A percentile compares a stretch with the other conserved stretches of the same genome.
Conservation (phyloP, 2,113 vertebrate genomes). For the Actenoides lindsayi region DNA sequence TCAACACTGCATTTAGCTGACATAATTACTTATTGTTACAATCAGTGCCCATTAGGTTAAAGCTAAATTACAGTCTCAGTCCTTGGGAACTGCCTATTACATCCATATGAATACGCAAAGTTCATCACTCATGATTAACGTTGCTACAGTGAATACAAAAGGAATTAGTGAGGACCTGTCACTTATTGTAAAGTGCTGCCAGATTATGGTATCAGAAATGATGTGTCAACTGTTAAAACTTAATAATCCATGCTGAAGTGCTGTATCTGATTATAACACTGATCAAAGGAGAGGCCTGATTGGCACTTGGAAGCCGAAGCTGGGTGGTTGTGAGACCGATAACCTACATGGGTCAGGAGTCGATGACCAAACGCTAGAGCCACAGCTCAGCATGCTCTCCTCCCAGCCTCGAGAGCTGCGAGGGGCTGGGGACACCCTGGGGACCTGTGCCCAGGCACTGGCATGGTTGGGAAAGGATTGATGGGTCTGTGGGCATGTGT, state of each 20-base stretch:
- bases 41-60: slow-evolving; percentile 75
- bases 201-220: slow-evolving; percentile 66
- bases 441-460: not conserved
- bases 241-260: slow-evolving; percentile 63
- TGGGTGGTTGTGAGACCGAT: not conserved
- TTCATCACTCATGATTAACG: slow-evolving; percentile 78
- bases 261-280: slow-evolving; percentile 64
- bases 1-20: slow-evolving; percentile 75
- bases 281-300: slow-evolving; percentile 64
- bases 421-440: not conserved
- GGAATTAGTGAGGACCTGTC: slow-evolving; percentile 72
- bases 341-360: slow-evolving; percentile 62
- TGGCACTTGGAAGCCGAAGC: not conserved
- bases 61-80: slow-evolving; percentile 77
- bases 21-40: slow-evolving; percentile 76
- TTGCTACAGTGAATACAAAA: slow-evolving; percentile 70
- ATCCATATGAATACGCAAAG: slow-evolving; percentile 74
- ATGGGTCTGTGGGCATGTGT: not conserved
- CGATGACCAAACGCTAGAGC: not conserved
- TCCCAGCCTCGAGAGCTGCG: not conserved
- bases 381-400: rapidly evolving
- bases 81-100: slow-evolving; percentile 75
- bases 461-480: not conserved
- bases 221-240: slow-evolving; percentile 64
- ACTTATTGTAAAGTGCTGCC: slow-evolving; percentile 67